phyloP scores from a whole-genome alignment of 2,888 invertebrate species.

The Trichogramma dendrolimi region DNA sequence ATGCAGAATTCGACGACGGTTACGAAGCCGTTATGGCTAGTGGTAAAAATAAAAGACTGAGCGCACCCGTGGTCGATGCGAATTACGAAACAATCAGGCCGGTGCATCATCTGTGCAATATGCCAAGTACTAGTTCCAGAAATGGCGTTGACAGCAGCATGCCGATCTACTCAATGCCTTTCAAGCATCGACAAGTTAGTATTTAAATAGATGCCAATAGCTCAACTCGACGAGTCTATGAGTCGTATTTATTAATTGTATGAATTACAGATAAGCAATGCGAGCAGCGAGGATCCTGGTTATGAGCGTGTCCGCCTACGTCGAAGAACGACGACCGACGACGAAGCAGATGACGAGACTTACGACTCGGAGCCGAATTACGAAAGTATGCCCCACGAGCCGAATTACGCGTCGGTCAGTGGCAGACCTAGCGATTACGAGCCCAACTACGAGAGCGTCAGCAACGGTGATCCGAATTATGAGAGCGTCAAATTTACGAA shows the following conservation, averaged over 20 bases:
- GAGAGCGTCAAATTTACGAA: conserved; percentile 76
- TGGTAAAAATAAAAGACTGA: conserved; percentile 12
- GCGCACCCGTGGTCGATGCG: conserved; percentile 57
- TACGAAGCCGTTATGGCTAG: conserved; percentile 63
- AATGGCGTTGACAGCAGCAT: conserved; percentile 38
- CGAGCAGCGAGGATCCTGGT: conserved; percentile 52
- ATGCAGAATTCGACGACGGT: conserved; percentile 59
- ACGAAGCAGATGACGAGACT: conserved; percentile 52
- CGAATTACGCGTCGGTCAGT: conserved; percentile 58
- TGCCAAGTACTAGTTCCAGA: conserved; percentile 18
- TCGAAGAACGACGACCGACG: conserved; percentile 40
- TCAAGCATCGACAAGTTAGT: conserved; percentile 43
- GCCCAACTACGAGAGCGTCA: conserved; percentile 67
- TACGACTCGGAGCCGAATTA: conserved; percentile 67
- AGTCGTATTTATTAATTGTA: not conserved
- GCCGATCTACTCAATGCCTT: conserved; percentile 40
- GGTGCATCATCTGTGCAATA: conserved; percentile 39
- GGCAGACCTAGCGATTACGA: conserved; percentile 68
- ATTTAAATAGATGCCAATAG: not conserved
- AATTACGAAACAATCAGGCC: conserved; percentile 75
- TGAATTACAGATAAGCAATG: conserved; percentile 39
- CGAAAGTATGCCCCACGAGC: conserved; percentile 65
- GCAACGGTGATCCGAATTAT: conserved; percentile 72
- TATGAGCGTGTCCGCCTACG: conserved; percentile 55
- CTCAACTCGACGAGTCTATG: not conserved